phyloP scores from a whole-genome alignment of 2,113 vertebrate genomes.

The Columba janthina region DNA sequence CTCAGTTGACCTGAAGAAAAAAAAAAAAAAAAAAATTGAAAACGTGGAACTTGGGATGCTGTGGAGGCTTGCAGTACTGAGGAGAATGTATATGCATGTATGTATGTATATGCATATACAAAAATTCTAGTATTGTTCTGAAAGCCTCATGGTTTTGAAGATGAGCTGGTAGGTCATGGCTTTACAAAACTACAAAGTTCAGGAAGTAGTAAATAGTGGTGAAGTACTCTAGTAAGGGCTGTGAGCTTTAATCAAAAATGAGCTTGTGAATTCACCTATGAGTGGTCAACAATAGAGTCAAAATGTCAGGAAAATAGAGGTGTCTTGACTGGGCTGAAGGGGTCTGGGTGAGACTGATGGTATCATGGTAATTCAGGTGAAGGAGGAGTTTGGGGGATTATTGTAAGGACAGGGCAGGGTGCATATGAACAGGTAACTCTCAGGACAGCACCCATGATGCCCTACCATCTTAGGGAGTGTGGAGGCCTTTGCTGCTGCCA shows the following conservation, averaged over 20 bases:
- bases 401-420: background rate
- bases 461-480: accelerated
- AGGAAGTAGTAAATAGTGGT: background rate
- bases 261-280: background rate
- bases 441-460: background rate
- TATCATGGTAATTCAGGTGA: background rate
- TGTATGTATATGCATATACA: too few relatives aligned
- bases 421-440: background rate
- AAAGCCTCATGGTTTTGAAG: background rate
- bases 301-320: background rate
- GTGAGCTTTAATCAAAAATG: background rate
- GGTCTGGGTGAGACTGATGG: background rate
- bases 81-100: too few relatives aligned
- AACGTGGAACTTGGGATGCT: background rate
- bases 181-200: background rate
- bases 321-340: background rate
- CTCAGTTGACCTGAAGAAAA: background rate
- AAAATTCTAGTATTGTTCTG: background rate
- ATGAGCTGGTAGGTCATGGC: background rate
- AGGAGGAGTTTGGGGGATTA: background rate
- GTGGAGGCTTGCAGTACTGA: background rate
- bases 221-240: background rate
- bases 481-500: background rate
- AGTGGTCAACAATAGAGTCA: background rate
- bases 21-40: background rate